These are phyloP conservation scores for Nyctalus aviator DNA, from an alignment of 2,797 vertebrate genomes.

Conservation along the genomic window DNA sequence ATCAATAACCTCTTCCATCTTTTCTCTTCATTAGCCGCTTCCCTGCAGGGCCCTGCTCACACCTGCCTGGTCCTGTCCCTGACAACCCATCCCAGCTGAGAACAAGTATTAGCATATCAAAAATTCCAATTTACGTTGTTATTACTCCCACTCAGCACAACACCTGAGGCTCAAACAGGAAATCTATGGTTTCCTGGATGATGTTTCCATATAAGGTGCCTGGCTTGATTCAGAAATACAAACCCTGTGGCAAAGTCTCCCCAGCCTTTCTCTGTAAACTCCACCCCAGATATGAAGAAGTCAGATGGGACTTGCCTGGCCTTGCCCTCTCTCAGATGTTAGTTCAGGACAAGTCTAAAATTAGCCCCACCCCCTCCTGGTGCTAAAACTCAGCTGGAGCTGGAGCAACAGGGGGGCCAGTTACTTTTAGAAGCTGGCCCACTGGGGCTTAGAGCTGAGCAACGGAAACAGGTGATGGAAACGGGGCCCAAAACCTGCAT, in stretches of 20 bases:
- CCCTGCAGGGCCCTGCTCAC: not conserved
- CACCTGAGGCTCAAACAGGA: not conserved
- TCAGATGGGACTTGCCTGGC: not conserved
- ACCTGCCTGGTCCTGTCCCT: not conserved
- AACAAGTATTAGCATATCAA: not conserved
- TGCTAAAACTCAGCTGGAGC: constrained; percentile 34
- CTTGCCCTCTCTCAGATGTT: constrained; percentile 58
- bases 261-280: not conserved
- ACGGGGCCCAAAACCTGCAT: constrained; percentile 36
- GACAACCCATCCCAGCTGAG: not conserved
- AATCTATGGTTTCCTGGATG: not conserved
- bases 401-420: not conserved
- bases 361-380: constrained; percentile 30
- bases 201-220: not conserved
- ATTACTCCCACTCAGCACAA: not conserved
- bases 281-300: not conserved
- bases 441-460: constrained; percentile 50
- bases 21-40: constrained; percentile 4
- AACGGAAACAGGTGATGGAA: constrained; percentile 76
- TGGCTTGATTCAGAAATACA: not conserved
- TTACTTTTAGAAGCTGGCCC: constrained; percentile 62
- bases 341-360: constrained; percentile 73
- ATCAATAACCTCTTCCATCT: not conserved
- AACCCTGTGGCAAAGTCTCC: not conserved
- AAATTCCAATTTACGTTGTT: not conserved